Conservation (phyloP, 2,888 invertebrate genomes). For the Papilio gigon region DNA sequence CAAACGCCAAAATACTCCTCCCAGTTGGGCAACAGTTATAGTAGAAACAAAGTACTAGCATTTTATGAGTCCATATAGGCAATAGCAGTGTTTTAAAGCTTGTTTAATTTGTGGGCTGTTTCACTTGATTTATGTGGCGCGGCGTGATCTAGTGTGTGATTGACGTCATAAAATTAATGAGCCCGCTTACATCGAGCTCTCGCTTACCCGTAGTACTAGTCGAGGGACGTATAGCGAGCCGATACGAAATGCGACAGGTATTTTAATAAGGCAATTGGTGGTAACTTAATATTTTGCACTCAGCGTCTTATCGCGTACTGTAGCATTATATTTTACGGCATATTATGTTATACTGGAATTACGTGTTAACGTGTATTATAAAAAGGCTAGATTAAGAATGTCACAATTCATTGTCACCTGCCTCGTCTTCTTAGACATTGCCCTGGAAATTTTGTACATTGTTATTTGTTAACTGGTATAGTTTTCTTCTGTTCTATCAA, state of each 20-base stretch:
- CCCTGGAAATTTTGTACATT: no score
- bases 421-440: no score
- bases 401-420: no score
- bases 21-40: background rate
- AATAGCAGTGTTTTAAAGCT: slow-evolving; percentile 28
- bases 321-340: background rate
- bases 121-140: slow-evolving; percentile 48
- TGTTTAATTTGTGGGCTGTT: slow-evolving; percentile 44
- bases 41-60: background rate
- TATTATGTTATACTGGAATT: no score
- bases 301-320: background rate
- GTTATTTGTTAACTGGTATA: no score
- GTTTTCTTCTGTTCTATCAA: no score
- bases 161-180: slow-evolving; percentile 63
- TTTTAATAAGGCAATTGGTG: background rate
- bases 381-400: no score
- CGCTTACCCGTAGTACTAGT: slow-evolving; percentile 42
- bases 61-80: slow-evolving; percentile 10
- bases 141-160: slow-evolving; percentile 55
- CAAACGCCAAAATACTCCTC: no score
- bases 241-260: background rate
- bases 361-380: no score
- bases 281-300: background rate
- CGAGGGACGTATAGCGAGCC: background rate
- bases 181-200: slow-evolving; percentile 48